A percentile compares a stretch with the other conserved stretches of the same genome.
Evolutionary conservation across 1,140 invertebrate genomes (phyloP).

Genomic region (Dreissena polymorpha): DNA sequence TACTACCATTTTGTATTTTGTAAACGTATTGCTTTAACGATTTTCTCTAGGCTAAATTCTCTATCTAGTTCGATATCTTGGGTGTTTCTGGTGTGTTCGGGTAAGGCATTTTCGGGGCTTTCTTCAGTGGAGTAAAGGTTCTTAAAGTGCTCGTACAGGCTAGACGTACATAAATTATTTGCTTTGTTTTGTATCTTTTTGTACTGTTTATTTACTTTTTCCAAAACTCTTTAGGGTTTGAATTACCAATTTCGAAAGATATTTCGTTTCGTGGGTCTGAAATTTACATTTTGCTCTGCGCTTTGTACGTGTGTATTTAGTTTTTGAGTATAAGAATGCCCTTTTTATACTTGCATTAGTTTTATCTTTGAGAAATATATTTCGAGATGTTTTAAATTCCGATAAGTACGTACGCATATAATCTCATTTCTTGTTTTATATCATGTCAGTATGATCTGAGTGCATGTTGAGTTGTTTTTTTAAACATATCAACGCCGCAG

Average conservation of each 20-base stretch:
- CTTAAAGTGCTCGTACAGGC: conserved; percentile 5
- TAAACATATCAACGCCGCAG: too few species aligned
- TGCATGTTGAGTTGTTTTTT: too few species aligned
- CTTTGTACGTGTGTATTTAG: neutral
- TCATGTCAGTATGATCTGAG: too few species aligned
- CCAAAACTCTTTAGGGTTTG: conserved; percentile 3
- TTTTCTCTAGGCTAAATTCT: too few species aligned
- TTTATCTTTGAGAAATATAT: too few species aligned
- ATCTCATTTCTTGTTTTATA: too few species aligned
- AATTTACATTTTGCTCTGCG: conserved; percentile 4
- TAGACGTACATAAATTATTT: neutral
- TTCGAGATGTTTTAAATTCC: too few species aligned
- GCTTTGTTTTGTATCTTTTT: neutral
- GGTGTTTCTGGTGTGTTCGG: neutral
- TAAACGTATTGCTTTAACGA: too few species aligned
- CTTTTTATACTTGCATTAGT: too few species aligned
- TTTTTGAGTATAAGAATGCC: neutral
- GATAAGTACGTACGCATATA: too few species aligned
- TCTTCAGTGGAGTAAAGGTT: neutral
- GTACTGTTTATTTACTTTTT: neutral
- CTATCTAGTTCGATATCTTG: neutral
- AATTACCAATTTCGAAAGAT: conserved; percentile 11
- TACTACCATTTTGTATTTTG: too few species aligned
- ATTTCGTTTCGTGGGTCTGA: neutral
- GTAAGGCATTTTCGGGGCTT: neutral